Evolutionary conservation across 1,140 invertebrate genomes (phyloP).

Genomic region (Uloborus diversus): DNA sequence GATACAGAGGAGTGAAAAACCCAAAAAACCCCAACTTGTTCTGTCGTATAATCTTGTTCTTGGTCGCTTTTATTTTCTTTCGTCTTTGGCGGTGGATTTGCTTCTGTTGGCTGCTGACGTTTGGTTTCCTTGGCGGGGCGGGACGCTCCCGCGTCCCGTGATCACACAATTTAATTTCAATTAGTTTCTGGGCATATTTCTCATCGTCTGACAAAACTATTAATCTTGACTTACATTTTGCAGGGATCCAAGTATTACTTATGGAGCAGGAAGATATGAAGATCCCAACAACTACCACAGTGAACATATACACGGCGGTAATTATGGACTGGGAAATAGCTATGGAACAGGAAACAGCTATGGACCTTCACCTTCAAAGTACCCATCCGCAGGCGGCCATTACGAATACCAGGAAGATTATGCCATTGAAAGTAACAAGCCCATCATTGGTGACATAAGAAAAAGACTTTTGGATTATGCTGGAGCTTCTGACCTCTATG

Average conservation of each 20-base stretch:
- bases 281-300: constrained; percentile 1
- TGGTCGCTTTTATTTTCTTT: too few relatives aligned
- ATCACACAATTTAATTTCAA: too few relatives aligned
- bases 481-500: constrained; percentile 30
- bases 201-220: too few relatives aligned
- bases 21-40: too few relatives aligned
- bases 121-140: too few relatives aligned
- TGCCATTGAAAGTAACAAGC: constrained; percentile 26
- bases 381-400: background rate
- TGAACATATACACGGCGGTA: background rate
- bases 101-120: too few relatives aligned
- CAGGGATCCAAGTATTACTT: background rate
- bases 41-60: too few relatives aligned
- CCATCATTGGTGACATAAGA: constrained; percentile 43
- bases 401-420: constrained; percentile 40
- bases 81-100: too few relatives aligned
- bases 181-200: too few relatives aligned
- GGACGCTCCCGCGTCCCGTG: too few relatives aligned
- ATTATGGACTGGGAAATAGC: background rate
- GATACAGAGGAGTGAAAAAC: too few relatives aligned
- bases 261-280: constrained; percentile 29
- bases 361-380: background rate
- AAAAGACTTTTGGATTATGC: constrained; percentile 40
- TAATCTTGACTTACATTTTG: too few relatives aligned
- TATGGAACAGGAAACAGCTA: background rate